Conservation (phyloP, 2,113 vertebrate species). For the Oncorhynchus mykiss region DNA sequence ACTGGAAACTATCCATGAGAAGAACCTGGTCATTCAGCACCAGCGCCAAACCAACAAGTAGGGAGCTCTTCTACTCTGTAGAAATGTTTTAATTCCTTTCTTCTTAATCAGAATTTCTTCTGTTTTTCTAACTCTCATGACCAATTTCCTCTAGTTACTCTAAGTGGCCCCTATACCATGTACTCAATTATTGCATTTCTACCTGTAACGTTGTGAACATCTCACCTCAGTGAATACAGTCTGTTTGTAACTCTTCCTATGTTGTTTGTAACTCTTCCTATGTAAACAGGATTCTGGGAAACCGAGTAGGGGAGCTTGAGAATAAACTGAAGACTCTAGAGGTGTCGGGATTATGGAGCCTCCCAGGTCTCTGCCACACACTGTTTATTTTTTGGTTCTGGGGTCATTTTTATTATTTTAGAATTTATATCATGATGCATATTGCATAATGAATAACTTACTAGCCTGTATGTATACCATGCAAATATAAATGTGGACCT, state of each 20-base stretch:
- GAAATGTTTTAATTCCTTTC: neutral
- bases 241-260: neutral
- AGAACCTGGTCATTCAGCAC: constrained; percentile 97
- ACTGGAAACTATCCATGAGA: constrained; percentile 96
- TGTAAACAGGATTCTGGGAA: constrained; percentile 87
- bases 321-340: constrained; percentile 94
- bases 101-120: constrained; percentile 1
- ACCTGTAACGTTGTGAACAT: too few species aligned
- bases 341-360: constrained; percentile 94
- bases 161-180: too few species aligned
- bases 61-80: neutral
- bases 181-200: neutral
- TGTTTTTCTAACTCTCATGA: too few species aligned
- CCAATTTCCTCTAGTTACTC: too few species aligned
- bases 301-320: constrained; percentile 90
- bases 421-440: too few species aligned
- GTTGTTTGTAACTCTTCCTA: neutral
- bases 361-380: constrained; percentile 81
- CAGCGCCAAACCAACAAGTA: constrained; percentile 97
- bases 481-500: neutral
- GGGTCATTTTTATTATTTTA: neutral
- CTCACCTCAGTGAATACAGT: neutral
- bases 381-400: neutral
- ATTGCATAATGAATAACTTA: neutral
- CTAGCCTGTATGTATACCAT: neutral